Evolutionary conservation across 2,888 invertebrate species (phyloP).

Genomic region (Phyllotreta cruciferae): DNA sequence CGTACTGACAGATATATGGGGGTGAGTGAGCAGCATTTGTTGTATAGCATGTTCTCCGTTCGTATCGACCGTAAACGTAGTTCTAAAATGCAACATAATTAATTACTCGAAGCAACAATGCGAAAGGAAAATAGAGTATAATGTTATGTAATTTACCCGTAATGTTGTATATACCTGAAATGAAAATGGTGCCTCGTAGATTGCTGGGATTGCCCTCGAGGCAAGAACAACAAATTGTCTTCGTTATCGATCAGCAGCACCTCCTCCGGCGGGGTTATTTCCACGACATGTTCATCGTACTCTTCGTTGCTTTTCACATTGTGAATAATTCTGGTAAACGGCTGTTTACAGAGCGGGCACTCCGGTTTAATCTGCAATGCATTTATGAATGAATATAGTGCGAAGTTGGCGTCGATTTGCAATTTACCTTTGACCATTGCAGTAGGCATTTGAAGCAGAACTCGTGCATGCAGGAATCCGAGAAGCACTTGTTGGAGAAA

Average conservation of each 20-base stretch:
- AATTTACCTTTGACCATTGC: conserved; percentile 89
- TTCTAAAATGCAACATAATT: too few species aligned
- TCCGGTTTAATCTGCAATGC: conserved; percentile 81
- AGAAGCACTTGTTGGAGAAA: conserved; percentile 87
- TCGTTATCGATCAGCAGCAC: conserved; percentile 49
- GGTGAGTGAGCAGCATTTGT: conserved; percentile 64
- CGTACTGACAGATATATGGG: conserved; percentile 47
- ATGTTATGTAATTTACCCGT: conserved; percentile 7
- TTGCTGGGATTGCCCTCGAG: conserved; percentile 43
- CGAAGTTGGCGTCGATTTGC: conserved; percentile 8
- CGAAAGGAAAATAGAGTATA: too few species aligned
- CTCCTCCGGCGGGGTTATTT: conserved; percentile 51
- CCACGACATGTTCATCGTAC: conserved; percentile 81
- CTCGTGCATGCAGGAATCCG: conserved; percentile 90
- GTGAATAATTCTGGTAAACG: conserved; percentile 90
- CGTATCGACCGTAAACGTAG: conserved; percentile 71
- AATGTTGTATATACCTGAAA: conserved; percentile 55
- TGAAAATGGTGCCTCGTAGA: conserved; percentile 56
- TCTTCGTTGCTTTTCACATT: conserved; percentile 87
- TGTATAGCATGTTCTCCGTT: conserved; percentile 68
- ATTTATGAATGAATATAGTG: conserved; percentile 13
- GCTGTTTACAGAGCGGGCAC: conserved; percentile 93
- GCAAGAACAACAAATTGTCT: conserved; percentile 48
- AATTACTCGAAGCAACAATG: too few species aligned
- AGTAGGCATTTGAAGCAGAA: conserved; percentile 93